Percentiles rank a stretch among this genome's conserved stretches.
Evolutionary conservation across 2,888 invertebrate genomes (phyloP).

Genomic region (Agriopis aurantiaria): DNA sequence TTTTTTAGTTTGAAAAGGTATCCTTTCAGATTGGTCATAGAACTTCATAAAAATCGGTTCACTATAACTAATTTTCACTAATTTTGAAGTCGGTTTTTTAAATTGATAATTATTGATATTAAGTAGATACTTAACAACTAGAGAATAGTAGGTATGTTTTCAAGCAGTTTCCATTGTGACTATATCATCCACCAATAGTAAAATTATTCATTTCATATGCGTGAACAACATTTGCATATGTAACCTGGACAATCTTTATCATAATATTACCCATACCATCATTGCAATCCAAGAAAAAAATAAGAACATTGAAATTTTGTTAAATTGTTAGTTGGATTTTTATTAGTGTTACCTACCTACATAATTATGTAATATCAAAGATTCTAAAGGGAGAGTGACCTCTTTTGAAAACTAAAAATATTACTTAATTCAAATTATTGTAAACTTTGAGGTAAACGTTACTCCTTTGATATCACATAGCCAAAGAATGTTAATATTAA

Average conservation of each 20-base stretch:
- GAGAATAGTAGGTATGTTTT: background rate
- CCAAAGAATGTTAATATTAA: conserved; percentile 54
- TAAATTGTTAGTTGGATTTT: conserved; percentile 37
- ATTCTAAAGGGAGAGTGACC: background rate
- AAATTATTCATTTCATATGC: conserved; percentile 45
- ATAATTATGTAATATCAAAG: conserved; percentile 40
- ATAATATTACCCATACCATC: conserved; percentile 40
- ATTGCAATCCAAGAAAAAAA: conserved; percentile 40
- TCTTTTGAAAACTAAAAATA: background rate
- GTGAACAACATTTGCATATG: conserved; percentile 21
- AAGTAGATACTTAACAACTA: background rate
- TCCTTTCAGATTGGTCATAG: no score
- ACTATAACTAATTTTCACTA: no score
- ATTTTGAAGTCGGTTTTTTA: no score
- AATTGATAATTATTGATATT: no score
- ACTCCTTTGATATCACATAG: conserved; percentile 68
- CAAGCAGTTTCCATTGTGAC: conserved; percentile 40
- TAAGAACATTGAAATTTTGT: conserved; percentile 37
- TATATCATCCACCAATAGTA: conserved; percentile 35
- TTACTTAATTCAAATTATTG: background rate
- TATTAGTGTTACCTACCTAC: conserved; percentile 15
- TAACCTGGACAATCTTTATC: conserved; percentile 38
- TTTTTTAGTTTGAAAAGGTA: no score
- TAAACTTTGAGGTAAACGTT: background rate
- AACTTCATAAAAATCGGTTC: no score